Conservation (phyloP, 2,113 vertebrate genomes). For the Aptenodytes patagonicus region DNA sequence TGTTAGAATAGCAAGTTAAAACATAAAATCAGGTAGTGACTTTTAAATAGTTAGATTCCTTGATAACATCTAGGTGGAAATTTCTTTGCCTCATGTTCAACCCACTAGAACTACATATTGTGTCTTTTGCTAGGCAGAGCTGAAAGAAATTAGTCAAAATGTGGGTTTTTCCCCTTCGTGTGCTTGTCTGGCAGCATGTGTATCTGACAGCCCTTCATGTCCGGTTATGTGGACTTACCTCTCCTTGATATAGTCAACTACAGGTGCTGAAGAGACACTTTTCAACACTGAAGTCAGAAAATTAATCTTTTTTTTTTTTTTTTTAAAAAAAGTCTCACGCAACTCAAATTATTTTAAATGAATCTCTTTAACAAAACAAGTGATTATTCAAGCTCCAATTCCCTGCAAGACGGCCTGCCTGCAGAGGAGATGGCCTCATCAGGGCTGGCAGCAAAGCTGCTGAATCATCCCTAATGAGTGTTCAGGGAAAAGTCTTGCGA, state of each 20-base stretch:
- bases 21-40: neutral
- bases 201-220: accelerated
- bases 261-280: neutral
- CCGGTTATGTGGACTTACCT: neutral
- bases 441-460: neutral
- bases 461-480: neutral
- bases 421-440: neutral
- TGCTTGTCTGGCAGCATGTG: neutral
- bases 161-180: neutral
- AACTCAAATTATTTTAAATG: neutral
- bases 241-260: neutral
- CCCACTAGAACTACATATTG: neutral
- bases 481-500: neutral
- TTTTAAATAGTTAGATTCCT: neutral
- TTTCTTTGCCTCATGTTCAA: neutral
- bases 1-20: neutral
- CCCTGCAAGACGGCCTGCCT: neutral
- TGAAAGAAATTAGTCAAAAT: neutral
- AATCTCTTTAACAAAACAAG: neutral
- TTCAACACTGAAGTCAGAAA: neutral
- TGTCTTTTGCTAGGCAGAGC: neutral
- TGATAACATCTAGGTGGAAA: neutral
- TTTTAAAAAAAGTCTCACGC: neutral
- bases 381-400: neutral
- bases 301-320: neutral